Percentiles rank a stretch among this genome's conserved stretches.
Conservation (phyloP, 2,113 vertebrate genomes). For the Manacus vitellinus region DNA sequence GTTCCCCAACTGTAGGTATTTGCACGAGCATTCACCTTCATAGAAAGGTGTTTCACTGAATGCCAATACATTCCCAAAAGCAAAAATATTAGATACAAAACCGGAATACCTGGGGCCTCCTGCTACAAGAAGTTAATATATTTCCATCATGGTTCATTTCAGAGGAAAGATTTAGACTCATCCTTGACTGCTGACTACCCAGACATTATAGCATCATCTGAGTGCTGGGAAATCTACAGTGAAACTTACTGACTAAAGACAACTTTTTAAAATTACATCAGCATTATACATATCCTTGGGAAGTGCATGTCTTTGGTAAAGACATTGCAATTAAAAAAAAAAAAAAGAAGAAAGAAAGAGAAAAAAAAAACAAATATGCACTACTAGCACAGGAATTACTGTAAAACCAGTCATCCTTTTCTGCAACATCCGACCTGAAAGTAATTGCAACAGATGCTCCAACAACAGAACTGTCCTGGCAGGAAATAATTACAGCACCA, state of each 20-base stretch:
- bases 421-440: not conserved
- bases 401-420: not conserved
- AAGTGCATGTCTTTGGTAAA: not conserved
- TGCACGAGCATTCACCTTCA: fast-evolving
- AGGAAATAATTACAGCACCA: not conserved
- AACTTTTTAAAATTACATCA: not conserved
- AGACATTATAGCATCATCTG: not conserved
- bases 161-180: not conserved
- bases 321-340: not conserved
- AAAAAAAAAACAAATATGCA: not conserved
- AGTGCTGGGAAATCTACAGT: not conserved
- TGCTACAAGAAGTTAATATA: not conserved
- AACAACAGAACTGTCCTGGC: not conserved
- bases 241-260: not conserved
- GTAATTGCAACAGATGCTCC: not conserved
- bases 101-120: not conserved
- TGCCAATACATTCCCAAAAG: not conserved
- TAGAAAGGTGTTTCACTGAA: not conserved
- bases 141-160: not conserved
- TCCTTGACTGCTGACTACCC: not conserved
- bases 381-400: not conserved
- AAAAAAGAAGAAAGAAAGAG: not conserved
- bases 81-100: not conserved
- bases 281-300: not conserved
- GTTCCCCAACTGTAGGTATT: not conserved